Evolutionary conservation across 1,140 invertebrate species (phyloP).

Genomic region (Paralvinella palmiformis): DNA sequence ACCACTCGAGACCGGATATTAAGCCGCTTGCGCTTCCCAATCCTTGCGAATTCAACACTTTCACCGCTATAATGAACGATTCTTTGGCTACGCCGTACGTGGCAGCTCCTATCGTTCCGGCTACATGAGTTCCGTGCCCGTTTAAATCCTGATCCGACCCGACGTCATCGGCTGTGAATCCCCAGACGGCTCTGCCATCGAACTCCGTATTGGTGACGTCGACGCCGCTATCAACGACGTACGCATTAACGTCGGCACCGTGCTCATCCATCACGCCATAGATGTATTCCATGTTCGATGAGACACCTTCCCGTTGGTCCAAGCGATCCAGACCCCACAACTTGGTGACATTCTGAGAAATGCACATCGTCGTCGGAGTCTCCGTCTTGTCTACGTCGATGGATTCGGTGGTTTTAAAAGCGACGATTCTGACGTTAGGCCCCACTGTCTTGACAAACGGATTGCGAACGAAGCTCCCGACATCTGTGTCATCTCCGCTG

Average conservation of each 20-base stretch:
- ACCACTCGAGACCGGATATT: neutral
- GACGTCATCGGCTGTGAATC: neutral
- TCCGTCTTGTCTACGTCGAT: too few relatives aligned
- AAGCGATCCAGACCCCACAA: too few relatives aligned
- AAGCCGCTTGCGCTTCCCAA: neutral
- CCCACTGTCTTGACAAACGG: too few relatives aligned
- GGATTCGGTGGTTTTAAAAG: too few relatives aligned
- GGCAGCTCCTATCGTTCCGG: neutral
- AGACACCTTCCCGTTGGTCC: too few relatives aligned
- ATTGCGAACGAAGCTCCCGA: too few relatives aligned
- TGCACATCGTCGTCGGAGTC: too few relatives aligned
- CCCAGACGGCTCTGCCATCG: neutral
- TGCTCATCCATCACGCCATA: too few relatives aligned
- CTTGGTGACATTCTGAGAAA: too few relatives aligned
- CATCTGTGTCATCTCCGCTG: too few relatives aligned
- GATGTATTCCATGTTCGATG: too few relatives aligned
- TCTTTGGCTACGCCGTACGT: neutral
- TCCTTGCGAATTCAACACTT: neutral
- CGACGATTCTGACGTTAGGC: too few relatives aligned
- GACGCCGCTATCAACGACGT: neutral
- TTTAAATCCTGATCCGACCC: neutral
- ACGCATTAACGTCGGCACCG: neutral
- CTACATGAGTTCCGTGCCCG: neutral
- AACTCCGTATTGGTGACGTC: neutral
- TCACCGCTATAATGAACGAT: neutral